phyloP scores from a whole-genome alignment of 2,113 vertebrate species.

The Gavialis gangeticus region DNA sequence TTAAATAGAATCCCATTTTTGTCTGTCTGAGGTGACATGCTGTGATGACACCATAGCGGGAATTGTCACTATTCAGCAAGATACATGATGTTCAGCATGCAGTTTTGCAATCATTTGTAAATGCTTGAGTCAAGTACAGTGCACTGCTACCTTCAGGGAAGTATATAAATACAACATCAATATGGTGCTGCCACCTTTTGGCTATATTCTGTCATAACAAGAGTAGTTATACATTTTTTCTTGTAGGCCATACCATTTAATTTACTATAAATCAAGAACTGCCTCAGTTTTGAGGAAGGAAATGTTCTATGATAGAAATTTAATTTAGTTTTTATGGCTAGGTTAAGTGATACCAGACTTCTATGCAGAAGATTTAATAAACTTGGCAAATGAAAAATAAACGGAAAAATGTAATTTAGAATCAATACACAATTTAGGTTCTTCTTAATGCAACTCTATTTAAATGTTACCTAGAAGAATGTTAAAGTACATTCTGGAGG shows the following conservation, averaged over 20 bases:
- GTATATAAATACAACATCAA: neutral
- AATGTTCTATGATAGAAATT: neutral
- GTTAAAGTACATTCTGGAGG: neutral
- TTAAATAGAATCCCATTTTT: neutral
- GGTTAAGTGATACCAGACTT: neutral
- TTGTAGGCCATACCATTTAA: neutral
- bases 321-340: neutral
- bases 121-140: neutral
- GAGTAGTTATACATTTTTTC: neutral
- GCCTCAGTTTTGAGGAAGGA: neutral
- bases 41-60: neutral
- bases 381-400: neutral
- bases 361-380: neutral
- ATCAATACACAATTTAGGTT: neutral
- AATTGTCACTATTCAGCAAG: neutral
- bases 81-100: neutral
- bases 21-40: neutral
- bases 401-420: neutral
- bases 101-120: neutral
- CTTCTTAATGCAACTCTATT: neutral
- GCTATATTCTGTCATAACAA: rapidly evolving
- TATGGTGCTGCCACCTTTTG: rapidly evolving
- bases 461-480: neutral
- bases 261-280: neutral
- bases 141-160: neutral